Evolutionary conservation across 37 sponge, comb jelly and placozoan genomes (phyloP).

Genomic region (Aphrocallistes beatrix): DNA sequence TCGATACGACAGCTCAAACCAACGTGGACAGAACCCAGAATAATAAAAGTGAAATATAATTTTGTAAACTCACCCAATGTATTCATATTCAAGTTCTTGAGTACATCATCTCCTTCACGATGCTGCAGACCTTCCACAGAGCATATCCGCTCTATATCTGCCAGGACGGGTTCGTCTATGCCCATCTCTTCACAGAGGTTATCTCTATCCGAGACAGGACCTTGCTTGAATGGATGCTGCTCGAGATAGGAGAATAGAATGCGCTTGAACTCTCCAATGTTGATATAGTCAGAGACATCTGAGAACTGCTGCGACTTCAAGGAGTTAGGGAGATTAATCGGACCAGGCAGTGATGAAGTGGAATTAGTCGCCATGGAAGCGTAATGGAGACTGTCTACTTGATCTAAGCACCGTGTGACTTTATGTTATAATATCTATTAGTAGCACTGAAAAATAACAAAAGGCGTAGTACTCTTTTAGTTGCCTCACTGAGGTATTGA

Average conservation of each 20-base stretch:
- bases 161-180: neutral
- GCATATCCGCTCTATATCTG: constrained; percentile 7
- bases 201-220: neutral
- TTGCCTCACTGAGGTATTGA: too few relatives aligned
- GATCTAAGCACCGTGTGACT: too few relatives aligned
- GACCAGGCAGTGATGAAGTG: neutral
- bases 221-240: neutral
- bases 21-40: too few relatives aligned
- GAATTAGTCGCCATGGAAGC: neutral
- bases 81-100: neutral
- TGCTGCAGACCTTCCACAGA: neutral
- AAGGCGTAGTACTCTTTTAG: too few relatives aligned
- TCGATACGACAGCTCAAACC: too few relatives aligned
- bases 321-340: neutral
- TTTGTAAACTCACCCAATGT: neutral
- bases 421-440: too few relatives aligned
- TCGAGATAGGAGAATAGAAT: neutral
- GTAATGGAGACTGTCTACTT: too few relatives aligned
- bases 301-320: neutral
- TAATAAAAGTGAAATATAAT: too few relatives aligned
- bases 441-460: too few relatives aligned
- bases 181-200: constrained; percentile 4
- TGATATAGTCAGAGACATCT: neutral
- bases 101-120: neutral
- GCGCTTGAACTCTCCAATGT: constrained; percentile 14